Base-by-base conservation (phyloP, 1,140 invertebrate species). In the Proctacanthus coquilletti region DNA sequence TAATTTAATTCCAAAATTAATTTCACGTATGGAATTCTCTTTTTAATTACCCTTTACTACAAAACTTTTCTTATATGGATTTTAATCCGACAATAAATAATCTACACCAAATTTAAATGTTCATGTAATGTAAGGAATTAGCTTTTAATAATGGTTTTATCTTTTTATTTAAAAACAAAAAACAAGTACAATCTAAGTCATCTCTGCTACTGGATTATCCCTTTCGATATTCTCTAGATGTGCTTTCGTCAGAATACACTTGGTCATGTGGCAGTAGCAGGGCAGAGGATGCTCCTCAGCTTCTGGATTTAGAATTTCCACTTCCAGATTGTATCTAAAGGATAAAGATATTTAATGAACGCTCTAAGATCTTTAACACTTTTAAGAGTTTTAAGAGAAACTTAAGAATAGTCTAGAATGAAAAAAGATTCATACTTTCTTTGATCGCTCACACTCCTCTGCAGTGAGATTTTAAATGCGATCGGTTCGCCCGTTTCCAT, bases 191-290 rank as follows among this genome's bases (percentile, higher is more conserved):
- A 25, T 25, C n/a, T 25, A 25, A 25, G 6, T 25, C 6, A 6
- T 25, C n/a, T n/a, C n/a, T n/a, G n/a, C n/a, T n/a, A n/a, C 31
- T 33, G 9, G 5, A 33, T 18, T 14, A 18, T 34, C 33, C 5
- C 5, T 13, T 15, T 56, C 51, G 47, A 56, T 53, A 38, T 43
- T 49, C 23, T 47, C 49, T 0, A 60, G 35, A 34, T 60, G 56
- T 0, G 56, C 53, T 45, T 70, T 71, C 5, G 74, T 73, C 11
- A 87, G 61, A 47, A 82, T 77, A 56, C 84, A 87, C 54, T 77
- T 83, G 1, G 80, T 80, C 63, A 75, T 68, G 45, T 77, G 61
- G 61, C 84, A 87, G 11, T 61, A 41, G 53, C 84, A 89, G 11
- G 81, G 83, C 18, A 80, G 52, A 1, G 83, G 79, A 56, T 89